Evolutionary conservation across 2,113 vertebrate species (phyloP).

Genomic region (Poicephalus meyeri): DNA sequence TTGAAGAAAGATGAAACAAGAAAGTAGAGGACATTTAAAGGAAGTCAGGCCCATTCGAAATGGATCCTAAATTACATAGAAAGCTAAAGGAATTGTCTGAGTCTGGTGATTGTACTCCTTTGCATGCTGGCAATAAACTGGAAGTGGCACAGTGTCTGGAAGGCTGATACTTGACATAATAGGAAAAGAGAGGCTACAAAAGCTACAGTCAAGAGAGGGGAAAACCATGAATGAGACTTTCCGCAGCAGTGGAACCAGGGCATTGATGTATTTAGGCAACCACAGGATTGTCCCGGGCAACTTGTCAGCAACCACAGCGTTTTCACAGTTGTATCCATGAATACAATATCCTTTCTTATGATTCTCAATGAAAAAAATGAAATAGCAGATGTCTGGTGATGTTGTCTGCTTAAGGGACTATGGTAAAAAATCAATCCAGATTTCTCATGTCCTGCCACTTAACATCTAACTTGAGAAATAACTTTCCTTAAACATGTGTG

Average conservation of each 20-base stretch:
- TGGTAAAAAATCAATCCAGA: background rate
- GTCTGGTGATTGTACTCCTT: background rate
- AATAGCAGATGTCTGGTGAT: background rate
- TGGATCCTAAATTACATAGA: background rate
- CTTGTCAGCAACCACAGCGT: conserved; percentile 8
- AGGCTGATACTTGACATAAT: background rate
- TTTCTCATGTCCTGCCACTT: background rate
- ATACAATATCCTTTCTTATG: background rate
- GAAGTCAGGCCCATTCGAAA: background rate
- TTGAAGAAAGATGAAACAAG: background rate
- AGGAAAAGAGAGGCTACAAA: background rate
- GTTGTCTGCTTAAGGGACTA: background rate
- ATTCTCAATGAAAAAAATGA: rapidly evolving
- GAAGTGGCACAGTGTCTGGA: background rate
- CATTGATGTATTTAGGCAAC: background rate
- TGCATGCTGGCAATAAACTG: background rate
- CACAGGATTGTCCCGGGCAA: conserved; percentile 38
- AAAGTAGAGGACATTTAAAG: background rate
- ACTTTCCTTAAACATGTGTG: background rate
- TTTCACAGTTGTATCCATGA: background rate
- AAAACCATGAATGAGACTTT: conserved; percentile 28
- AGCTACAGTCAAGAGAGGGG: background rate
- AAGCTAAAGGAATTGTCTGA: background rate
- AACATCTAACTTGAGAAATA: background rate
- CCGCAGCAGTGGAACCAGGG: background rate